phyloP scores from a whole-genome alignment of 2,113 vertebrate species.

The Stegastes partitus region DNA sequence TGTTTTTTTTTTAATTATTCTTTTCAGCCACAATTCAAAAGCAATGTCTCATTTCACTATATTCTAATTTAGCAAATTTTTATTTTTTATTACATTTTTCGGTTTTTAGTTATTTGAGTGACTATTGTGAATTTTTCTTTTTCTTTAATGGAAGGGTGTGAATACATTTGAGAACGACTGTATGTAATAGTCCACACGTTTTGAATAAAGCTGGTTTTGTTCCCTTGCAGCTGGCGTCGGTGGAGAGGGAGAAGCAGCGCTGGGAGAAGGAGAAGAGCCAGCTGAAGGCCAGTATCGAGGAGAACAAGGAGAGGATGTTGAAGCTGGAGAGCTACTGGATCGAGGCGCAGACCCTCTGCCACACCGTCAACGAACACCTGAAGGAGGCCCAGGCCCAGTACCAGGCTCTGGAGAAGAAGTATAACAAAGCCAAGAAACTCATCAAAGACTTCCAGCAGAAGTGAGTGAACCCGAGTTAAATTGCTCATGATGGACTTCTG shows the following conservation, averaged over 20 bases:
- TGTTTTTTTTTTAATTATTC: too few relatives aligned
- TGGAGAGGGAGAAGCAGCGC: conserved; percentile 96
- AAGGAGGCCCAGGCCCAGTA: conserved; percentile 98
- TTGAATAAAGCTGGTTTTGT: neutral
- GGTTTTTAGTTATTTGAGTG: too few relatives aligned
- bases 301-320: conserved; percentile 98
- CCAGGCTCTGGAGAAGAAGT: conserved; percentile 97
- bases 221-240: conserved; percentile 88
- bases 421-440: conserved; percentile 99
- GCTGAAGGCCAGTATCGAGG: conserved; percentile 97
- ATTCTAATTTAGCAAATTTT: neutral
- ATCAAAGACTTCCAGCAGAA: conserved; percentile 99
- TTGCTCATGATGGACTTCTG: neutral
- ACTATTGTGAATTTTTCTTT: too few relatives aligned
- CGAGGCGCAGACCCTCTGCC: conserved; percentile 96
- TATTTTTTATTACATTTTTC: too few relatives aligned
- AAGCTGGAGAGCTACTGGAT: conserved; percentile 99
- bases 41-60: too few relatives aligned
- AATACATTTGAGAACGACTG: too few relatives aligned
- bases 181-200: neutral
- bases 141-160: too few relatives aligned
- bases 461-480: conserved; percentile 82
- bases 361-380: conserved; percentile 97
- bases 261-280: conserved; percentile 97
- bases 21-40: too few relatives aligned